phyloP scores from a whole-genome alignment of 2,113 vertebrate species.

The Caranx ignobilis region DNA sequence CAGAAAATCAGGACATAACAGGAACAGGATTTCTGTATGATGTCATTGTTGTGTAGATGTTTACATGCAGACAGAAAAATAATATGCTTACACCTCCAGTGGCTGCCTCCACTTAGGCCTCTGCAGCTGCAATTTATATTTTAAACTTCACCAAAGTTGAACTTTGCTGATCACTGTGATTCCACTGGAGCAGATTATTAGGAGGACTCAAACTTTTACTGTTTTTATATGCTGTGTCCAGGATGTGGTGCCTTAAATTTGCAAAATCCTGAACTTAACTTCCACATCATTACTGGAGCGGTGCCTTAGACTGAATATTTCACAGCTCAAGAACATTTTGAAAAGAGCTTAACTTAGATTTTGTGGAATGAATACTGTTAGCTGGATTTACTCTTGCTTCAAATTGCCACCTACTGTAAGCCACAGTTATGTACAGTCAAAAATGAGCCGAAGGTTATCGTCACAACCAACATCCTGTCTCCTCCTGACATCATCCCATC shows the following conservation, averaged over 20 bases:
- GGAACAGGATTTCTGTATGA: too few species aligned
- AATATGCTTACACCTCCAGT: background rate
- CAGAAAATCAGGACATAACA: background rate
- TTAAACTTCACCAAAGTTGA: background rate
- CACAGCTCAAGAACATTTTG: background rate
- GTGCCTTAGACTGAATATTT: background rate
- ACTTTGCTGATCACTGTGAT: background rate
- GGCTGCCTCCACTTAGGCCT: background rate
- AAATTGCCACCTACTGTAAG: background rate
- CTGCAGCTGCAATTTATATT: too few species aligned
- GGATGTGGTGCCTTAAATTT: background rate
- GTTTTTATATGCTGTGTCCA: background rate
- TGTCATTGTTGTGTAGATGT: background rate
- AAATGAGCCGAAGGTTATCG: constrained; percentile 32
- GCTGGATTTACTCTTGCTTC: constrained; percentile 21
- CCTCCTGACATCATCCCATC: constrained; percentile 64
- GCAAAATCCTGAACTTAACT: background rate
- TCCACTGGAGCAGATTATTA: background rate
- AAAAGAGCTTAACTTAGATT: background rate
- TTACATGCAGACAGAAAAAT: background rate
- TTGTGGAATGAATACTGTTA: constrained; percentile 6
- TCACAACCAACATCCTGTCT: constrained; percentile 53
- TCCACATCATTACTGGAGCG: background rate
- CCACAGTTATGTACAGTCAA: constrained; percentile 7
- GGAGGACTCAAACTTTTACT: too few species aligned